Conservation (phyloP, 2,888 invertebrate species). For the Drosophila acutilabella region DNA sequence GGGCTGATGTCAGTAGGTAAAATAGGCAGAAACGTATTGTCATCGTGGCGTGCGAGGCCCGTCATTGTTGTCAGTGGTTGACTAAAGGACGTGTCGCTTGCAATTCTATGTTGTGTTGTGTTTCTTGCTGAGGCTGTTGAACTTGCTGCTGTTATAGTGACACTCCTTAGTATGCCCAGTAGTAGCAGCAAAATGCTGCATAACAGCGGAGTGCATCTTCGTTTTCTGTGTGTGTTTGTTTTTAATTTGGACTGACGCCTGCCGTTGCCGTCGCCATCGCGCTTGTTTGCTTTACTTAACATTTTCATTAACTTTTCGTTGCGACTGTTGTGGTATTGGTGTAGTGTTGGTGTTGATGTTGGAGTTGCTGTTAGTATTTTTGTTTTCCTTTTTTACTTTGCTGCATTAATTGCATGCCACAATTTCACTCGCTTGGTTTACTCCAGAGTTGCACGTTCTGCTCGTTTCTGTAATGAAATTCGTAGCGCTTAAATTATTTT, state of each 20-base stretch:
- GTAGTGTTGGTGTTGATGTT: conserved; percentile 22
- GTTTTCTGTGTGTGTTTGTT: conserved; percentile 72
- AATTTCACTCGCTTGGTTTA: conserved; percentile 13
- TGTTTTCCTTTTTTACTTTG: conserved; percentile 13
- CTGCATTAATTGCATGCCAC: conserved; percentile 62
- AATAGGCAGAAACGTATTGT: conserved; percentile 81
- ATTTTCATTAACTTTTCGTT: conserved; percentile 58
- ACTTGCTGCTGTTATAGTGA: conserved; percentile 17
- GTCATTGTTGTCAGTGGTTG: conserved; percentile 67
- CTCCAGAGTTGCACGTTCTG: conserved; percentile 33
- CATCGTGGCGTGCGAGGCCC: conserved; percentile 56
- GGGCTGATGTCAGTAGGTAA: conserved; percentile 72
- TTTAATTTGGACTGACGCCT: conserved; percentile 61
- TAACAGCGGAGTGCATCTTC: conserved; percentile 53
- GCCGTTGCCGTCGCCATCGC: conserved; percentile 18
- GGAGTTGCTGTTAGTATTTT: conserved; percentile 9
- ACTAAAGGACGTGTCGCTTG: conserved; percentile 49
- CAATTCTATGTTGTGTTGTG: background rate
- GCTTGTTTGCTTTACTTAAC: conserved; percentile 55
- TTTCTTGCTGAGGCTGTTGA: background rate
- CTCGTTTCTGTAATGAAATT: conserved; percentile 55
- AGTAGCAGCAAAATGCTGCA: conserved; percentile 33
- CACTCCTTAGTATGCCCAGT: conserved; percentile 32
- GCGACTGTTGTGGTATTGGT: background rate
- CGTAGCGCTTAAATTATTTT: conserved; percentile 34